Percentiles rank a stretch among this genome's conserved stretches.
These are phyloP conservation scores for Idris sp. DNA, from an alignment of 1,140 invertebrate species.

Conservation along the genomic window DNA sequence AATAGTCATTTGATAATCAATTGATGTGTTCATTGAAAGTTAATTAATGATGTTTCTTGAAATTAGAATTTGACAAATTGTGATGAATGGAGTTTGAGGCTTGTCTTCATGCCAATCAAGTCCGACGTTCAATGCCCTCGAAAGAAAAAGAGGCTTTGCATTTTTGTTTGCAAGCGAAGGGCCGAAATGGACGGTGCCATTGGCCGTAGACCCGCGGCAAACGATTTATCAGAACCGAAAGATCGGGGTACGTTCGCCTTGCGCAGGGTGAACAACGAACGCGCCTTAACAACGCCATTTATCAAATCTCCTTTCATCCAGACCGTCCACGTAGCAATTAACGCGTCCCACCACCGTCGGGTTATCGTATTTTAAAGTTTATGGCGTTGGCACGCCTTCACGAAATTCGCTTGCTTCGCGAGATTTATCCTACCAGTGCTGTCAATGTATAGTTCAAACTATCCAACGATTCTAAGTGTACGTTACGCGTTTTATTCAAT, in stretches of 20 bases:
- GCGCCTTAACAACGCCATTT: slow-evolving; percentile 72
- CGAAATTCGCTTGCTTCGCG: slow-evolving; percentile 66
- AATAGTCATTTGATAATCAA: slow-evolving; percentile 23
- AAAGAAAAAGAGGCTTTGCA: slow-evolving; percentile 3
- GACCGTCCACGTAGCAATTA: slow-evolving; percentile 73
- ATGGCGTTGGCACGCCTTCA: slow-evolving; percentile 71
- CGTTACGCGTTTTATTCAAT: slow-evolving; percentile 43
- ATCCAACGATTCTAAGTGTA: slow-evolving; percentile 39
- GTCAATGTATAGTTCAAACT: slow-evolving; percentile 51
- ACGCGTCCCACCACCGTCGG: slow-evolving; percentile 69
- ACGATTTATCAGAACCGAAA: slow-evolving; percentile 71
- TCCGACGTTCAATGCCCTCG: slow-evolving; percentile 46
- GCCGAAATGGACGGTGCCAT: slow-evolving; percentile 52
- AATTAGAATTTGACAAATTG: slow-evolving; percentile 50
- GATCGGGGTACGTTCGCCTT: slow-evolving; percentile 67
- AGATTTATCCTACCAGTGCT: slow-evolving; percentile 49
- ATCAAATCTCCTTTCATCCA: slow-evolving; percentile 73
- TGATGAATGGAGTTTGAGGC: slow-evolving; percentile 25
- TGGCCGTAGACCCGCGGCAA: slow-evolving; percentile 59
- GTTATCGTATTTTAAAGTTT: slow-evolving; percentile 75
- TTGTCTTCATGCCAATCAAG: slow-evolving; percentile 22
- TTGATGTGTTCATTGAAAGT: slow-evolving; percentile 39
- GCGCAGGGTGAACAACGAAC: slow-evolving; percentile 54
- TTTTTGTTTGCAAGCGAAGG: slow-evolving; percentile 25
- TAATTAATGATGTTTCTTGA: slow-evolving; percentile 37